Base-by-base conservation (phyloP, 2,888 invertebrate genomes). In the Drosophila koepferae region DNA sequence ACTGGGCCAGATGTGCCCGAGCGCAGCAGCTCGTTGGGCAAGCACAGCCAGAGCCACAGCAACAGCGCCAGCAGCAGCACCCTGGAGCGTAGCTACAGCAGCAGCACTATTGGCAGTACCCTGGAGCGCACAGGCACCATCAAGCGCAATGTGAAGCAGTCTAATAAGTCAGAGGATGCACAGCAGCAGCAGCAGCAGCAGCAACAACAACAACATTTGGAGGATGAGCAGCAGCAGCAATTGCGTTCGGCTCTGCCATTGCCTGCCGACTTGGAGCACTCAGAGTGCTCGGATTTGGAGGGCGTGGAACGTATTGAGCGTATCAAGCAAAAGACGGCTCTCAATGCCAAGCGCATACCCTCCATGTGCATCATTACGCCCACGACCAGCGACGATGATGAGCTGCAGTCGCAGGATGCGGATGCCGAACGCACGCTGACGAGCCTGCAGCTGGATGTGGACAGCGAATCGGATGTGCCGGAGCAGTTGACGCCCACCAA, bases 291-390 rank as follows among this genome's bases (percentile, higher is more conserved):
- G 0, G 97, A 97, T 91, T 94, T 97, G 80, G 97, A 97, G 93
- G 97, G 97, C n/a, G 95, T 97, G 34, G 97, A 97, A 91, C 94
- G 97, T 89, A 96, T 97, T 85, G 97, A 98, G 93, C 94, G 97
- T 81, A 96, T 98, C 76, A 94, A 97, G 72, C 96, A 96, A 49
- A 98, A 98, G 93, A 98, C 98, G 0, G 96, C 96, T 2, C 97
- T 98, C 49, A 97, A 96, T 89, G 96, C 97, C 60, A 97, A 97
- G 82, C 95, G 98, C 81, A 98, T 98, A 90, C 98, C 98, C 1
- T 97, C 98, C 7, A 97, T 98, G 96, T 98, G 98, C 92, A 97
- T 97, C 3, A 97, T 98, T 58, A 98, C 98, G 18, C 97, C 98
- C 6, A 96, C 96, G 0, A 96, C 96, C 72, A 97, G 97, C 75